These are phyloP conservation scores for Zophobas atratus DNA, from an alignment of 1,140 invertebrate genomes.

Conservation along the genomic window DNA sequence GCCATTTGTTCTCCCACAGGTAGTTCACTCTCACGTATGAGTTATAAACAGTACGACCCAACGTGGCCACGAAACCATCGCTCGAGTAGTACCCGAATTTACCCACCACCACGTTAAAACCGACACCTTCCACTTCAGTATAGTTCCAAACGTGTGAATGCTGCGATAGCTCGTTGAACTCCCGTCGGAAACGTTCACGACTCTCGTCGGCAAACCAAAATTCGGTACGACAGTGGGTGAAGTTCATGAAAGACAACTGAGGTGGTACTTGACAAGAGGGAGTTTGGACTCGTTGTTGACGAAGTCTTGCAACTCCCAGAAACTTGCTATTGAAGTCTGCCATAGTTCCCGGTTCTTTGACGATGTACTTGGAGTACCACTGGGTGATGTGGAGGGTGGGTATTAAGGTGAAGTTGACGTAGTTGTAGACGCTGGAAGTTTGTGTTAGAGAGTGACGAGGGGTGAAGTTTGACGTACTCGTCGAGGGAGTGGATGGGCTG, in stretches of 20 bases:
- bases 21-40: slow-evolving; percentile 57
- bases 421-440: slow-evolving; percentile 55
- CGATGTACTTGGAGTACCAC: slow-evolving; percentile 56
- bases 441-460: background rate
- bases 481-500: slow-evolving; percentile 45
- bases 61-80: slow-evolving; percentile 55
- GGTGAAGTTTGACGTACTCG: slow-evolving; percentile 28
- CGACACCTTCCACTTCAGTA: slow-evolving; percentile 19
- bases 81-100: slow-evolving; percentile 55
- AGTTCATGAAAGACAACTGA: slow-evolving; percentile 22
- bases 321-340: slow-evolving; percentile 58
- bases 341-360: slow-evolving; percentile 55
- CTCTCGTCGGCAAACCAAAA: slow-evolving; percentile 29
- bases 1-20: slow-evolving; percentile 55
- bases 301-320: slow-evolving; percentile 53
- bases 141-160: slow-evolving; percentile 55
- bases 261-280: slow-evolving; percentile 1
- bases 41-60: slow-evolving; percentile 57
- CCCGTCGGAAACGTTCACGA: slow-evolving; percentile 4
- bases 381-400: slow-evolving; percentile 51
- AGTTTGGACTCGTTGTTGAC: slow-evolving; percentile 53
- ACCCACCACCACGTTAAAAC: slow-evolving; percentile 48
- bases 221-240: slow-evolving; percentile 31
- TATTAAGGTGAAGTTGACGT: slow-evolving; percentile 51
- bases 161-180: slow-evolving; percentile 46